Evolutionary conservation across 2,797 vertebrate genomes (phyloP).

Genomic region (Bucorvus abyssinicus): DNA sequence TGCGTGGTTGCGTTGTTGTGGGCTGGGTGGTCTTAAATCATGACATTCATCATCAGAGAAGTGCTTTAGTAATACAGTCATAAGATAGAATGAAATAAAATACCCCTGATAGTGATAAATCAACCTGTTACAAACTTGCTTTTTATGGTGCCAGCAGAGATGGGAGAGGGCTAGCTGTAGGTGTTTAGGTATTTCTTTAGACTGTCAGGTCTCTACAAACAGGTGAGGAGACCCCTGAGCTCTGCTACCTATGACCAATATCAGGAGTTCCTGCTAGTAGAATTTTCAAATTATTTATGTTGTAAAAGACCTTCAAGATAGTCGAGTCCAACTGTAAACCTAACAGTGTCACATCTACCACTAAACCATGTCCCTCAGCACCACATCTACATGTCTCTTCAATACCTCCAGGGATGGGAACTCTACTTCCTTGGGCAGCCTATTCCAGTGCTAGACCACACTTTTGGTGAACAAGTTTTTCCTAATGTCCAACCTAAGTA

Average conservation of each 20-base stretch:
- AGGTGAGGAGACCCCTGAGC: neutral
- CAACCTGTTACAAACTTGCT: neutral
- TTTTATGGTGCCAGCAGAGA: neutral
- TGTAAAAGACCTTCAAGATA: neutral
- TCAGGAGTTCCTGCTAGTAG: neutral
- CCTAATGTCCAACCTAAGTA: neutral
- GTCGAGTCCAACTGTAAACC: neutral
- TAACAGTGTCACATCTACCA: neutral
- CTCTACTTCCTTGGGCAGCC: neutral
- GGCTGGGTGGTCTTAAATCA: no score
- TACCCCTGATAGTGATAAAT: neutral
- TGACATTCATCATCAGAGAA: neutral
- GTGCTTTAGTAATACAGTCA: conserved; percentile 18
- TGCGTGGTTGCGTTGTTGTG: no score
- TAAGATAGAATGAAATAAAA: conserved; percentile 4
- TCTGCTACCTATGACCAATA: neutral
- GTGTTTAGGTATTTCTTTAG: neutral
- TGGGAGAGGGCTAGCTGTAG: neutral
- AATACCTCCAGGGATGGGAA: neutral
- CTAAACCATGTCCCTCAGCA: neutral
- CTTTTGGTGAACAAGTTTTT: neutral
- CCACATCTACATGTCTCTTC: neutral
- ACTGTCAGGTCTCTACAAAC: neutral
- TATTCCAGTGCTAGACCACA: neutral
- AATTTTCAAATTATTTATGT: neutral